phyloP scores from a whole-genome alignment of 2,113 vertebrate genomes.

The Ascaphus truei region DNA sequence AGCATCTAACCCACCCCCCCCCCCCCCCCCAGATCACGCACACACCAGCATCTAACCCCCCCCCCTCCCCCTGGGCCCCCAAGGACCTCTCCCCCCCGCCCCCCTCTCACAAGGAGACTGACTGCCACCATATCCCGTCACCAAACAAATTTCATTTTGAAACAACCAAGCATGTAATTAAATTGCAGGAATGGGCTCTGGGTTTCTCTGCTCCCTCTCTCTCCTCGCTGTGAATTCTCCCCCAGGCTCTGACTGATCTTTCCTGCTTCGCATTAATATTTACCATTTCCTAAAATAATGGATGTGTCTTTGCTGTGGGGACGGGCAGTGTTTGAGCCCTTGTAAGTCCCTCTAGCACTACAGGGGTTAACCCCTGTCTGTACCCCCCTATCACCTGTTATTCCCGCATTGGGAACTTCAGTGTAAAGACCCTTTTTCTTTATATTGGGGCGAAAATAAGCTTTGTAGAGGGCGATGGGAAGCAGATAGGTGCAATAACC shows the following conservation, averaged over 20 bases:
- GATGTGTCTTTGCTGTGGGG: constrained; percentile 23
- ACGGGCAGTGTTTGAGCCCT: constrained; percentile 6
- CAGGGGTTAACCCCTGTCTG: constrained; percentile 6
- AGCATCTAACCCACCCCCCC: not conserved
- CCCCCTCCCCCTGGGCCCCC: not conserved
- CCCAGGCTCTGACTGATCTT: constrained; percentile 33
- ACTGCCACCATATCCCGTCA: constrained; percentile 11
- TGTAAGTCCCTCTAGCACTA: not conserved
- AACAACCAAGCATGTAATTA: constrained; percentile 22
- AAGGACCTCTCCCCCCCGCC: not conserved
- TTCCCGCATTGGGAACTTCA: not conserved
- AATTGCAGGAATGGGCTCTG: constrained; percentile 10
- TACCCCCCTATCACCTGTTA: not conserved
- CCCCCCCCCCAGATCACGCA: constrained; percentile 10
- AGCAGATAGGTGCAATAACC: too few relatives aligned
- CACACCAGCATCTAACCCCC: not conserved
- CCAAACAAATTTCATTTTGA: constrained; percentile 22
- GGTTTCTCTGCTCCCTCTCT: constrained; percentile 6
- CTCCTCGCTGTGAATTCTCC: constrained; percentile 11
- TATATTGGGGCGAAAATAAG: not conserved
- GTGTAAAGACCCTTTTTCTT: not conserved
- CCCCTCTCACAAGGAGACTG: not conserved
- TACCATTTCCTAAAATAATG: constrained; percentile 36
- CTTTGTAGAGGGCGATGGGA: not conserved
- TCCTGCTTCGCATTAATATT: constrained; percentile 34